Base-by-base conservation (phyloP, 2,113 vertebrate genomes). In the Callorhinus ursinus region DNA sequence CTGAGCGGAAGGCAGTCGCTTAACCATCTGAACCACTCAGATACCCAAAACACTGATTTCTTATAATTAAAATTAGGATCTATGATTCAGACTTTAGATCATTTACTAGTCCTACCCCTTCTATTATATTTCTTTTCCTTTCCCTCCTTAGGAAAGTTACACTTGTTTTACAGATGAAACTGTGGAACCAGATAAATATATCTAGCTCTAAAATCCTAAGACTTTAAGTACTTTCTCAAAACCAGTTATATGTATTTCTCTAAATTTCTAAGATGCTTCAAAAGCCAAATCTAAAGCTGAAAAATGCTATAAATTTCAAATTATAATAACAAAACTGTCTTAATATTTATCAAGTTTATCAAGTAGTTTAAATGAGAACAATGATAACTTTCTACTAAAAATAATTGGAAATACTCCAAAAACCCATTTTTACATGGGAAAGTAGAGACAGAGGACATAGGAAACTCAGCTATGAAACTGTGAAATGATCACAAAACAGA, bases 41-140 rank as follows among this genome's bases (percentile, higher is more conserved):
- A 18, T 8, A 36, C 72, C 42, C 42, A 77, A 82, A 71, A 71
- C 36, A 67, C 1, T 55, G 31, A 81, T 83, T 94, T 88, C 67
- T 83, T 77, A 94, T 81, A 94, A 72, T 90, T 71, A 93, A 92
- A 89, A 53, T 77, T 51, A 85, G 39, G 19, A 91, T 71, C 77
- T 92, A 79, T 28, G 49, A 83, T 5, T 2, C 49, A 93, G 67
- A 86, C 15, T 59, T 87, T 8, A 81, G 31, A 57, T 86, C 21
- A 90, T 67, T 57, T 82, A 83, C 80, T 19, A 74, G 65, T 51
- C 92, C 15, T 46, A 46, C 10, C 55, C 36, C 46, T 57, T 65
- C 57, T 72, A 90, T 33, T 72, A 31, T 53, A 51, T 83, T 55
- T 21, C 19, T 69, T 86, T 71, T 82, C 14, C 21, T 22, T 4